Base-by-base conservation (phyloP, 2,797 vertebrate genomes). In the Luscinia megarhynchos region DNA sequence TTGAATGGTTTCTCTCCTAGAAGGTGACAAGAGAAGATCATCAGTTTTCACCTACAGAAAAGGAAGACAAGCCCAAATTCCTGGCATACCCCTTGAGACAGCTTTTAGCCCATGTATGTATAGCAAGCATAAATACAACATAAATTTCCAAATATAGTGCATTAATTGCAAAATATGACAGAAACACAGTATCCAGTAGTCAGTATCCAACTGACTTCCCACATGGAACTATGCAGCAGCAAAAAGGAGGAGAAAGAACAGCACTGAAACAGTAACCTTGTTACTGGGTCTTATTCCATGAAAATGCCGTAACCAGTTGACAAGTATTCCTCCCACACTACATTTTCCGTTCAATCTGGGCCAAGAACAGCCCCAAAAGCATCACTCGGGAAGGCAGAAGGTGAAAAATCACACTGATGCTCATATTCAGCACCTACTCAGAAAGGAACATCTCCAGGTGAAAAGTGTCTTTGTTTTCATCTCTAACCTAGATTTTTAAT, bases 1-100 rank as follows among this genome's bases (percentile, higher is more conserved):
- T 98, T 99, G 98, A 99, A 99, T 43, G 99, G 99, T 76, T 99
- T 99, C 96, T 99, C 99, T 96, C 99, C 99, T 99, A 98, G 68
- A 97, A 97, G 22, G 94, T 29, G 97, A 38, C 69, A 95, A 91
- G 62, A 96, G 80, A 94, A 79, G 54, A 41, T 97, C 79, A 94
- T 41, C 55, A 90, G 70, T 53, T 85, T 82, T 53, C 66, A 88
- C 62, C 64, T 51, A 46, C 4, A 81, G 30, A 89, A 91, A 64
- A 89, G 21, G 27, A 91, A 94, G 27, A 70, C 20, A 90, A 51
- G 9, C 21, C 34, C 64, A 67, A 61, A 92, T 68, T 89, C 90
- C 62, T 29, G n/a, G 41, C 27, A 64, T n/a, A 66, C 32, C 23
- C 32, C 69, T 36, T n/a, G 21, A 73, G 64, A 57, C 0, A 51